Evolutionary conservation across 2,113 vertebrate genomes (phyloP), one percentile per base, ranked within the genome.

Genomic region (Picathartes gymnocephalus): DNA sequence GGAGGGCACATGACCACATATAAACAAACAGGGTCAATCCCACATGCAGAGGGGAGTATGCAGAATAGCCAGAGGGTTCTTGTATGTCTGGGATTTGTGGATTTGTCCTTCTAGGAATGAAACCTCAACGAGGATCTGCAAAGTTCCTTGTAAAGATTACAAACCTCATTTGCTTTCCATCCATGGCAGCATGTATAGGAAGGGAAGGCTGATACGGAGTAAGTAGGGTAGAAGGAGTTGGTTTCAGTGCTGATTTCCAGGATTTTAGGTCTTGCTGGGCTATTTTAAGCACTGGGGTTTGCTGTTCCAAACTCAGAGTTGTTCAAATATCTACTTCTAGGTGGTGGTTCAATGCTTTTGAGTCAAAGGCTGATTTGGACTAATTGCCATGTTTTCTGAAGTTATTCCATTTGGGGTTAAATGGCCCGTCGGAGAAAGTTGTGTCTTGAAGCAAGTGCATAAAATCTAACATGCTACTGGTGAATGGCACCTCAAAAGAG

Each of bases 161-260:
- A 31, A 48, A 51, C 7, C 7, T 56, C 21, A 71, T 3, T 15
- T 0, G 0, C 21, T 33, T 86, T 72, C 58, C 20, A 28, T 28
- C 56, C 23, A 5, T 16, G 42, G 54, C 35, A 73, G 28, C 25
- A 58, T 50, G 10, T 61, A 21, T 16, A 10, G 73, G 51, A 73
- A 54, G 18, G 5, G 33, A 77, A 74, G 33, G 25, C 14, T 66
- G 33, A 7, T 11, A 4, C 24, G 30, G 42, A 74, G 28, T 28
- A 35, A 69, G 20, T 1, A 23, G 6, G 11, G 21, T n/a, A 44
- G 33, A 69, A 69, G 22, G 22, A 24, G n/a, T 16, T 50, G 21
- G 27, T 71, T 42, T 47, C n/a, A 25, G 24, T 42, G 60, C 19
- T 74, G 20, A 21, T 35, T 83, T 81, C 57, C 37, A 3, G 64